phyloP scores from a whole-genome alignment of 2,797 vertebrate species.

The Tiaroga cobitis region DNA sequence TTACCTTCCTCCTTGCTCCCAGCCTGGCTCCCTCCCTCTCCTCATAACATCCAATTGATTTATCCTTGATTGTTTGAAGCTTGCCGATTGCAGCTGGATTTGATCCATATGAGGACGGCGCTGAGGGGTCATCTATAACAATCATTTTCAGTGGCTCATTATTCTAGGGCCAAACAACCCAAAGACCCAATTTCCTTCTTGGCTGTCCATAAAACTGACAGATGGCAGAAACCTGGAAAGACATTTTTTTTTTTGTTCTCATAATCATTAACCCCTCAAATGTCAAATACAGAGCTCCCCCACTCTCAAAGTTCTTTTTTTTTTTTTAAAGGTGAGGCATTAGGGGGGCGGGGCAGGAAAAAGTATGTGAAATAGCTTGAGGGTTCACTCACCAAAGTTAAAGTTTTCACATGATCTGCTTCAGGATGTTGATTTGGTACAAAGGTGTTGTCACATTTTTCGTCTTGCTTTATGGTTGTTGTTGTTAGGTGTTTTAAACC shows the following conservation, averaged over 20 bases:
- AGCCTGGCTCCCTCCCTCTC: constrained; percentile 63
- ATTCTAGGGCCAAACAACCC: constrained; percentile 76
- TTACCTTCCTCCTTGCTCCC: constrained; percentile 75
- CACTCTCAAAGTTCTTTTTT: constrained; percentile 62
- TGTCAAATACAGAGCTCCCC: constrained; percentile 68
- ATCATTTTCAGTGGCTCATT: constrained; percentile 81
- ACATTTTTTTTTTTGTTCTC: constrained; percentile 65
- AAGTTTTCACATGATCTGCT: constrained; percentile 63
- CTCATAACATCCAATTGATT: constrained; percentile 78
- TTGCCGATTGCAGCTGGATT: constrained; percentile 71
- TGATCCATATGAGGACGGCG: constrained; percentile 76
- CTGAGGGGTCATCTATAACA: constrained; percentile 80
- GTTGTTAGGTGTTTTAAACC: constrained; percentile 66
- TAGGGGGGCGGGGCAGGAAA: constrained; percentile 63
- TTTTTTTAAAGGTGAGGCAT: constrained; percentile 71
- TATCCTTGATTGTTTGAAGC: constrained; percentile 78
- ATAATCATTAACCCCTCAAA: constrained; percentile 70
- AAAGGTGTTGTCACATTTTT: constrained; percentile 69
- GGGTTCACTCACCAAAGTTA: constrained; percentile 68
- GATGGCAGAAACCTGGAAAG: constrained; percentile 80
- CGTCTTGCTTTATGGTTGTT: constrained; percentile 58
- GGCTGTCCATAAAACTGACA: constrained; percentile 82
- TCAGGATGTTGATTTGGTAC: constrained; percentile 64
- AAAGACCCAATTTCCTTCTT: constrained; percentile 80
- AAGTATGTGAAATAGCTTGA: constrained; percentile 71